A percentile compares a stretch with the other conserved stretches of the same genome.
phyloP scores from a whole-genome alignment of 2,888 invertebrate species.

The Embidobia sp. region DNA sequence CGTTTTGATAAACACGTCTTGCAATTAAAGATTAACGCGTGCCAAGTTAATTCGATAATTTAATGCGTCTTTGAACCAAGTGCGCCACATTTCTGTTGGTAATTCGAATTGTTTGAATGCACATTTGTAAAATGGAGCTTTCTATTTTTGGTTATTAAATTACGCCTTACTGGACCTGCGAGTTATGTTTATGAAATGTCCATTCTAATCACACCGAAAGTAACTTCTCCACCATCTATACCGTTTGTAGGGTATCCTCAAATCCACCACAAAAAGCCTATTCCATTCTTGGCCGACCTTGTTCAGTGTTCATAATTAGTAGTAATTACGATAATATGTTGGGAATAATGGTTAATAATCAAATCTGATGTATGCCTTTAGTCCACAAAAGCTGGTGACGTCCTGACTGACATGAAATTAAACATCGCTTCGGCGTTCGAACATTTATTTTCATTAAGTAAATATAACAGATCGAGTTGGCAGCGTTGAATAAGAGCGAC shows the following conservation, averaged over 20 bases:
- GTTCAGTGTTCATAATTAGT: too few relatives aligned
- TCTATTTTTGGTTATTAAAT: too few relatives aligned
- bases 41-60: conserved; percentile 1
- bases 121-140: too few relatives aligned
- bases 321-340: background rate
- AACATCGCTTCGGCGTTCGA: conserved; percentile 27
- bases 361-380: background rate
- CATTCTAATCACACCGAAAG: too few relatives aligned
- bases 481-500: conserved; percentile 61
- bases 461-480: conserved; percentile 64
- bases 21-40: conserved; percentile 23
- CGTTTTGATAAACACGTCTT: conserved; percentile 23
- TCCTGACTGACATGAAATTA: conserved; percentile 22
- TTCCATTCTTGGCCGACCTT: too few relatives aligned
- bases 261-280: too few relatives aligned
- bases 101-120: too few relatives aligned
- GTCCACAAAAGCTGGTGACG: background rate
- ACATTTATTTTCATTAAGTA: conserved; percentile 64
- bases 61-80: background rate
- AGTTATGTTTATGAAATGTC: too few relatives aligned
- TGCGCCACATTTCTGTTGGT: too few relatives aligned
- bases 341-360: background rate
- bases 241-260: too few relatives aligned
- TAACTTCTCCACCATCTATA: too few relatives aligned
- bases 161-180: too few relatives aligned